These are phyloP conservation scores for Goniozus legneri DNA, from an alignment of 1,140 invertebrate species.

Conservation along the genomic window DNA sequence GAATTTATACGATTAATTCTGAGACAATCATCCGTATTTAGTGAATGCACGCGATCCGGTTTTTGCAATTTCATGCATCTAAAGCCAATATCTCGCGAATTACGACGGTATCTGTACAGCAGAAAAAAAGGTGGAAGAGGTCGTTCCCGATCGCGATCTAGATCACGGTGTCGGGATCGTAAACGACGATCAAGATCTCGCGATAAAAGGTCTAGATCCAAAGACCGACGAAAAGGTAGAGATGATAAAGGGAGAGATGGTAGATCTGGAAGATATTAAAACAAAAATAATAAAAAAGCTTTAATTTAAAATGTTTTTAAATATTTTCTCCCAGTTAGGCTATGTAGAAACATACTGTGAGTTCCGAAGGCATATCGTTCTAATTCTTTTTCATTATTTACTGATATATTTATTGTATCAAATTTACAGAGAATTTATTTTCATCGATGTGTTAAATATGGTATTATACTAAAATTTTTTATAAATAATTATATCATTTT, in stretches of 20 bases:
- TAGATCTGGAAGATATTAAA: constrained; percentile 51
- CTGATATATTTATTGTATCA: too few species aligned
- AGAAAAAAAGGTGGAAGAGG: constrained; percentile 48
- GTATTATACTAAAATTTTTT: too few species aligned
- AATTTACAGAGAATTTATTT: too few species aligned
- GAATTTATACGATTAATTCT: not conserved
- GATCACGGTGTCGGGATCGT: constrained; percentile 37
- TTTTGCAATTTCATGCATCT: constrained; percentile 99
- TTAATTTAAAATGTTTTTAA: too few species aligned
- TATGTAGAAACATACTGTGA: too few species aligned
- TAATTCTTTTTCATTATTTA: too few species aligned
- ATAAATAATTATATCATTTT: too few species aligned
- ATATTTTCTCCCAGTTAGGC: too few species aligned
- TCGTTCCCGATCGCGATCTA: constrained; percentile 46
- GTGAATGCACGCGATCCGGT: constrained; percentile 93
- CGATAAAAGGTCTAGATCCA: constrained; percentile 48
- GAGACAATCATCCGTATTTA: constrained; percentile 31
- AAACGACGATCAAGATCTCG: constrained; percentile 50
- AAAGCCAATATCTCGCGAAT: constrained; percentile 92
- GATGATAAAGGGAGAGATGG: constrained; percentile 51
- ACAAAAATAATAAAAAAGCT: too few species aligned
- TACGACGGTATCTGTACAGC: constrained; percentile 67
- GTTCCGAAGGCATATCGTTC: too few species aligned
- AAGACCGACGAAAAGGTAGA: constrained; percentile 35
- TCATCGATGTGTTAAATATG: too few species aligned